Evolutionary conservation across 2,888 invertebrate species (phyloP).

Genomic region (Brenthis hecate): DNA sequence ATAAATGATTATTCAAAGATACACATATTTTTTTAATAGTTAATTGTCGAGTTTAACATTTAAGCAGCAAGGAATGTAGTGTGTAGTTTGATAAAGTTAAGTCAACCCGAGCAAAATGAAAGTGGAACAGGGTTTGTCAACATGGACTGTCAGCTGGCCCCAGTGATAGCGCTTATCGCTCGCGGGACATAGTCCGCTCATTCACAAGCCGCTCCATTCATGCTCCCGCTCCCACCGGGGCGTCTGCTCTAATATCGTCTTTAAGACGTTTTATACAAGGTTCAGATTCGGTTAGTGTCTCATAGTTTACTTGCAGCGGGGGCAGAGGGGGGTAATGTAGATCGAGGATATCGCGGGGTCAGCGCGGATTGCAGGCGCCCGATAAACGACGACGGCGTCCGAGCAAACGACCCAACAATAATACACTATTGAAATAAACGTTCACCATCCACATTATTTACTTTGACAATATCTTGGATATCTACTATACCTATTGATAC

Average conservation of each 20-base stretch:
- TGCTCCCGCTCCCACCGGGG: conserved; percentile 60
- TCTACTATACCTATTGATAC: background rate
- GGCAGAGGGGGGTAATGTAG: conserved; percentile 65
- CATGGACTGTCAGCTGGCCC: conserved; percentile 79
- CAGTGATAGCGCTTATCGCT: conserved; percentile 78
- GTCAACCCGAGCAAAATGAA: conserved; percentile 65
- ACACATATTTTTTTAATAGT: no score
- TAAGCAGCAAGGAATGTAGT: conserved; percentile 12
- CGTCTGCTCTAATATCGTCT: conserved; percentile 53
- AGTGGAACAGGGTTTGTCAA: conserved; percentile 81
- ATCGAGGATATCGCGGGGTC: conserved; percentile 81
- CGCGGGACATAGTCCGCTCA: conserved; percentile 80
- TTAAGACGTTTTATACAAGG: conserved; percentile 55
- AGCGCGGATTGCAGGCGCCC: conserved; percentile 80
- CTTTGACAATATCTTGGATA: conserved; percentile 1
- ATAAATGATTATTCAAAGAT: no score
- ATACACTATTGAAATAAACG: conserved; percentile 44
- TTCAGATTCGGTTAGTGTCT: conserved; percentile 51
- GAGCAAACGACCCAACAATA: conserved; percentile 56
- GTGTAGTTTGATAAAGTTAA: conserved; percentile 64
- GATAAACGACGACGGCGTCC: conserved; percentile 70
- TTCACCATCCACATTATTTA: conserved; percentile 13
- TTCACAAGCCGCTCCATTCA: conserved; percentile 81
- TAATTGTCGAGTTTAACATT: background rate
- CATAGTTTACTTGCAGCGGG: conserved; percentile 27